These are phyloP conservation scores for Pluvialis apricaria DNA, from an alignment of 2,113 vertebrate species.

Conservation along the genomic window DNA sequence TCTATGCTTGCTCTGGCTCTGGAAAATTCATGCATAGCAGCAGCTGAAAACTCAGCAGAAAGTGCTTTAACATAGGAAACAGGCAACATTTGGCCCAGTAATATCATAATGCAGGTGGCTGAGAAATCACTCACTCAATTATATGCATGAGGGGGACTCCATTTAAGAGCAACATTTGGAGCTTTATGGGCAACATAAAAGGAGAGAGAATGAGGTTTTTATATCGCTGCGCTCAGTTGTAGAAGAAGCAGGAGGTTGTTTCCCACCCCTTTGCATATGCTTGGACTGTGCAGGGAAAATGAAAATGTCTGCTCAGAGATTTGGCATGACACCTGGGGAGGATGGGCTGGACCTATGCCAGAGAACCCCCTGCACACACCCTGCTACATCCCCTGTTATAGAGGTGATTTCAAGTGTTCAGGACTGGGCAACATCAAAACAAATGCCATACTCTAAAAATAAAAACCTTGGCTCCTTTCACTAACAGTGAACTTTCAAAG, in stretches of 20 bases:
- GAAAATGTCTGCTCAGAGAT: slow-evolving; percentile 2
- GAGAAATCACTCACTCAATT: slow-evolving; percentile 60
- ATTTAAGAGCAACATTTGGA: slow-evolving; percentile 61
- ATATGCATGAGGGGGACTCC: slow-evolving; percentile 54
- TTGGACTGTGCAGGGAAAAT: slow-evolving; percentile 22
- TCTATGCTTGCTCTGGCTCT: background rate
- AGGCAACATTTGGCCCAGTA: slow-evolving; percentile 42
- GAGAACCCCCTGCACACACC: background rate
- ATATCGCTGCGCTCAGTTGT: background rate
- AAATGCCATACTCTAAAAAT: slow-evolving; percentile 1
- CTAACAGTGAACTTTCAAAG: background rate
- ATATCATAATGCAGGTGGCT: slow-evolving; percentile 52
- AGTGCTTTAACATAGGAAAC: slow-evolving; percentile 1
- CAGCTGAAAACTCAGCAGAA: slow-evolving; percentile 31
- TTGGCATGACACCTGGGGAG: background rate
- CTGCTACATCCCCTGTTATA: background rate
- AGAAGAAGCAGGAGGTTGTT: slow-evolving; percentile 20
- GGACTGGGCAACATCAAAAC: background rate
- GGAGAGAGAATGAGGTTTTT: slow-evolving; percentile 55
- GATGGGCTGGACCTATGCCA: background rate
- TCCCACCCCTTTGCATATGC: slow-evolving; percentile 42
- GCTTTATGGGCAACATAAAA: slow-evolving; percentile 61
- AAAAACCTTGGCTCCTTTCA: background rate
- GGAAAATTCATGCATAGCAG: slow-evolving; percentile 15
- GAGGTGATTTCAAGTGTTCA: background rate